These are phyloP conservation scores for Ambastaia sidthimunki DNA, from an alignment of 2,797 vertebrate species.

Conservation along the genomic window DNA sequence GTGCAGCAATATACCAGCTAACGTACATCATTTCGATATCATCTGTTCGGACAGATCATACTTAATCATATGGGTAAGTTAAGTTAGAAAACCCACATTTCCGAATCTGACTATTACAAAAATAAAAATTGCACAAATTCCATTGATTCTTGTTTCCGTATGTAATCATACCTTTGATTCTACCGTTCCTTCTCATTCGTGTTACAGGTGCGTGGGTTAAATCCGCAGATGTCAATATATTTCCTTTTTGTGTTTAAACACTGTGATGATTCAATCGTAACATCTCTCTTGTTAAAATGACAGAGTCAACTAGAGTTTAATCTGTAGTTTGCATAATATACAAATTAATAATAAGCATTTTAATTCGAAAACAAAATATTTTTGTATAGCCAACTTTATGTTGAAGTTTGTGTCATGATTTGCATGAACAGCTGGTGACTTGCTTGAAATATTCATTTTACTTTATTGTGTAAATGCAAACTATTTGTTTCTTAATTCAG, in stretches of 20 bases:
- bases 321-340: not conserved
- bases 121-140: conserved; percentile 21
- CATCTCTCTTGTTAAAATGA: not conserved
- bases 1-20: not conserved
- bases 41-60: not conserved
- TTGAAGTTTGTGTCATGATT: not conserved
- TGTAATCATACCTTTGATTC: not conserved
- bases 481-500: not conserved
- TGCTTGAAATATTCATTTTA: not conserved
- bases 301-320: not conserved
- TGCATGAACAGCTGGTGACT: not conserved
- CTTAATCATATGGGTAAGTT: not conserved
- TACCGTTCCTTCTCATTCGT: not conserved
- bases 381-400: not conserved
- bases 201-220: not conserved
- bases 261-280: not conserved
- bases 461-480: not conserved
- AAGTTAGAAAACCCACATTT: conserved; percentile 11
- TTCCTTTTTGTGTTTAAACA: not conserved
- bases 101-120: conserved; percentile 9
- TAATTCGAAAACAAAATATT: not conserved
- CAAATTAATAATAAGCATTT: not conserved
- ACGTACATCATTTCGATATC: not conserved
- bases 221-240: too few relatives aligned
- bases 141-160: conserved; percentile 7